Conservation (phyloP, 2,888 invertebrate species). For the Polyploca ridens region DNA sequence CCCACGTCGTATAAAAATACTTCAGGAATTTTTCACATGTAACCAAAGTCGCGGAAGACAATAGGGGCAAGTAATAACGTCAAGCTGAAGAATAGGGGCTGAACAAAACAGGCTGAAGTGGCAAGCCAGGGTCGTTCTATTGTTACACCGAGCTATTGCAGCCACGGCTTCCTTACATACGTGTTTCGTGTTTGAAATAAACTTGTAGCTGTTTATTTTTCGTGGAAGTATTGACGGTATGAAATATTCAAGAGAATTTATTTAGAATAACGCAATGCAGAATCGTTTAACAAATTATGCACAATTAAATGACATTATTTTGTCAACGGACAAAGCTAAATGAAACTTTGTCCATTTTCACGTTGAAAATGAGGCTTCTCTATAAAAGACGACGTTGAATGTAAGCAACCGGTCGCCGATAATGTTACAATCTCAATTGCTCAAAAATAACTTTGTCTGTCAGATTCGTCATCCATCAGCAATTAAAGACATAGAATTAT, state of each 20-base stretch:
- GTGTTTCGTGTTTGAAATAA: conserved; percentile 8
- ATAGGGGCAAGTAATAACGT: conserved; percentile 68
- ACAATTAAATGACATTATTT: too few relatives aligned
- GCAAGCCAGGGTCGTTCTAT: conserved; percentile 50
- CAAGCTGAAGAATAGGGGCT: conserved; percentile 67
- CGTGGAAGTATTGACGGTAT: neutral
- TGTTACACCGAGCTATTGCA: conserved; percentile 46
- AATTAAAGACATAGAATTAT: too few relatives aligned
- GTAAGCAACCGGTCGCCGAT: too few relatives aligned
- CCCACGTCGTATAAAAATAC: conserved; percentile 30
- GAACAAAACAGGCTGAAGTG: conserved; percentile 77
- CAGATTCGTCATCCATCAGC: too few relatives aligned
- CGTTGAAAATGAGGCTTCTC: too few relatives aligned
- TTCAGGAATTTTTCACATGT: conserved; percentile 58
- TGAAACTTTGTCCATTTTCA: too few relatives aligned
- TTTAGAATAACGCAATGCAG: too few relatives aligned
- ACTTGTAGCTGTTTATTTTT: conserved; percentile 6
- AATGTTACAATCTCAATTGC: too few relatives aligned
- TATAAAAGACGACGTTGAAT: too few relatives aligned
- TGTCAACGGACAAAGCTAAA: too few relatives aligned
- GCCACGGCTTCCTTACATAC: conserved; percentile 15
- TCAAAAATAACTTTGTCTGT: too few relatives aligned
- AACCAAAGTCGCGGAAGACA: conserved; percentile 54
- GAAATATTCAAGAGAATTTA: neutral
- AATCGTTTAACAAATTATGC: too few relatives aligned